These are phyloP conservation scores for Notamacropus eugenii DNA, from an alignment of 2,797 vertebrate species.

Conservation along the genomic window DNA sequence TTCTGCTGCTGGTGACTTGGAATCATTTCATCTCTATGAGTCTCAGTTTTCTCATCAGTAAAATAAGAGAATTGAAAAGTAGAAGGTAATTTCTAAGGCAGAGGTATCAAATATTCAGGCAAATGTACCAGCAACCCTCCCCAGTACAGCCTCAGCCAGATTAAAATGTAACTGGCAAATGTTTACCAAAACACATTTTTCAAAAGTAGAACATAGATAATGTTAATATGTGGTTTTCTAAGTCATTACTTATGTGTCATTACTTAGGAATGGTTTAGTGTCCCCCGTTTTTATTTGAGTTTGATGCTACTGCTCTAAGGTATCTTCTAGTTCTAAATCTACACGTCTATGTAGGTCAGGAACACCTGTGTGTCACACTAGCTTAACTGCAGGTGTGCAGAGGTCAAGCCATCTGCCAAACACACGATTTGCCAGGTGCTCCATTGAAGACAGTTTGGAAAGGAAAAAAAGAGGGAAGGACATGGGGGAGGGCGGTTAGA, in stretches of 20 bases:
- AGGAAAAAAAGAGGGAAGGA: slow-evolving; percentile 18
- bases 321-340: background rate
- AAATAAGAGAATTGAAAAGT: background rate
- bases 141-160: background rate
- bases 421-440: slow-evolving; percentile 10
- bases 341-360: background rate
- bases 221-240: background rate
- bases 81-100: background rate
- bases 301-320: background rate
- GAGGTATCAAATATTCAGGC: background rate
- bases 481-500: background rate
- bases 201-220: background rate
- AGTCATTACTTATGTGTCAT: background rate
- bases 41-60: background rate
- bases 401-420: slow-evolving; percentile 51
- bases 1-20: background rate
- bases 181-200: background rate
- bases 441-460: background rate
- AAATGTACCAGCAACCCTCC: background rate
- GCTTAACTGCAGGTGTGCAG: slow-evolving; percentile 50
- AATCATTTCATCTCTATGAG: background rate
- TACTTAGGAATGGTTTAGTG: background rate
- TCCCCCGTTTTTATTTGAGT: background rate
- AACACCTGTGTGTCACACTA: slow-evolving; percentile 27
- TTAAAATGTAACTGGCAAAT: background rate